Conservation (phyloP, 2,113 vertebrate genomes). For the Ploceus nigricollis region DNA sequence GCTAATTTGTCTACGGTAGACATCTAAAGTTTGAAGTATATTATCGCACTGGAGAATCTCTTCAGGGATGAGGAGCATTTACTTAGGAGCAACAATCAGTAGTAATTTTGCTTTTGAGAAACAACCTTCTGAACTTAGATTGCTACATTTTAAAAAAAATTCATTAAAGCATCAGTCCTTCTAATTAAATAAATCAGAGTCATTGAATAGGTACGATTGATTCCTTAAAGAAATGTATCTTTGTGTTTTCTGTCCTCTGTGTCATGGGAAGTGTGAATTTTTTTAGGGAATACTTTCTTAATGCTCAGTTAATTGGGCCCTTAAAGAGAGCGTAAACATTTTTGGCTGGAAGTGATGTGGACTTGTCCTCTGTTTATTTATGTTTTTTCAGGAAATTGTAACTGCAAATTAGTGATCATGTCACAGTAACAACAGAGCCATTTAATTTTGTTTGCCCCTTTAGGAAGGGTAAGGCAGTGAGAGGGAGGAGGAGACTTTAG, state of each 20-base stretch:
- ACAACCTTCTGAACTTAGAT: neutral
- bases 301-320: conserved; percentile 39
- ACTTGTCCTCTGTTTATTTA: conserved; percentile 63
- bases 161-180: neutral
- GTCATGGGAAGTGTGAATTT: neutral
- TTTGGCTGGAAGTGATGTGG: conserved; percentile 17
- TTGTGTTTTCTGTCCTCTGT: neutral
- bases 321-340: neutral
- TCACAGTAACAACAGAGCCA: conserved; percentile 7
- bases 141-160: neutral
- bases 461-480: neutral
- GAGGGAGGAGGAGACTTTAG: neutral
- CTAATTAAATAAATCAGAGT: neutral
- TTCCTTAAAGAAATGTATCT: conserved; percentile 8
- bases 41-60: neutral
- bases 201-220: neutral
- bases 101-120: neutral
- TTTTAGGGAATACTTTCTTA: conserved; percentile 23
- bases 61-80: neutral
- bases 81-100: neutral
- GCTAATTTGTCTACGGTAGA: neutral
- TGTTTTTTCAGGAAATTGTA: conserved; percentile 57
- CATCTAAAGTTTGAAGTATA: neutral
- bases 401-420: conserved; percentile 60
- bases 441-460: conserved; percentile 24